Evolutionary conservation across 1,140 invertebrate species (phyloP), one percentile per base, ranked within the genome.

Genomic region (Pachyrhynchus sulphureomaculatus): DNA sequence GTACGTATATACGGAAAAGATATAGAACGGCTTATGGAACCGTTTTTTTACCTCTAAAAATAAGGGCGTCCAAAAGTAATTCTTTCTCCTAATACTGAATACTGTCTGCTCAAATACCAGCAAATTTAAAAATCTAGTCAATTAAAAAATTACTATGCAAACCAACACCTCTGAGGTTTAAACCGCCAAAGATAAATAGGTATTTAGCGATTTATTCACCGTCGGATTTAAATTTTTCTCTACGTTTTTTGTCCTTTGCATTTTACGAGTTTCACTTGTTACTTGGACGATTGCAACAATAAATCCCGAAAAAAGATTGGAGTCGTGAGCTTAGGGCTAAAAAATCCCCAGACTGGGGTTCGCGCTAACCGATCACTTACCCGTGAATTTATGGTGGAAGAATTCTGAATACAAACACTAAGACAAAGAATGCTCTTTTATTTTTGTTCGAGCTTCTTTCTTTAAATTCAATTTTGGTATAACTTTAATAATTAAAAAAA

Each of bases 291-390:
- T 75, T 75, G 74, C 74, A 74, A 72, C 74, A 71, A 75, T 75
- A 75, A 75, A 75, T 75, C 74, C 74, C 67, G 49, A 58, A 60
- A 69, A 68, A 72, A 72, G 71, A 72, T 73, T 72, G 65, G 54
- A 62, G 51, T 53, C 23, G 52, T 59, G 66, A 63, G 65, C 62
- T 66, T 68, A 62, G 71, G 71, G 57, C 62, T 67, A 68, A 75
- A 75, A 75, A 74, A 74, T 75, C 74, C 74, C 74, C 59, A 66
- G 67, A 67, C 71, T 69, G 69, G 72, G 72, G 74, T 74, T 67
- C 67, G 72, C 66, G 72, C 68, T 73, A 75, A 75, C 74, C 74
- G 74, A 75, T 75, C 74, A 73, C 73, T 75, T 75, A 75, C 72
- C 68, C 66, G 57, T 63, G 64, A 69, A 75, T 75, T 75, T 75